Evolutionary conservation across 1,140 invertebrate species (phyloP).

Genomic region (Philopotamus ludificatus): DNA sequence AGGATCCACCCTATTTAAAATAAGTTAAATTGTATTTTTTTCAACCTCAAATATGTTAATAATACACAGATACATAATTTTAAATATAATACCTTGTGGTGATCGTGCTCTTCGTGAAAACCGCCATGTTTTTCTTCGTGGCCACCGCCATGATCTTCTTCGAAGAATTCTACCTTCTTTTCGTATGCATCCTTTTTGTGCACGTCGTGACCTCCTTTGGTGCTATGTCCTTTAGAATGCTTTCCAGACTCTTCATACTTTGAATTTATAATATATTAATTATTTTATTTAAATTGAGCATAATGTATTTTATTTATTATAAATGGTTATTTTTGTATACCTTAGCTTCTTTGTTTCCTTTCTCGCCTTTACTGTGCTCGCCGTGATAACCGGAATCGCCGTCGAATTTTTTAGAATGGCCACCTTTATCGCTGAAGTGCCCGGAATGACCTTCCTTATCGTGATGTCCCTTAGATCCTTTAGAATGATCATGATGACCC

Average conservation of each 20-base stretch:
- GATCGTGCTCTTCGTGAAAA: constrained; percentile 56
- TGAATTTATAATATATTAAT: neutral
- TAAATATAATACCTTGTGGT: neutral
- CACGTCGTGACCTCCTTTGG: constrained; percentile 69
- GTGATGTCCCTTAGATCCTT: constrained; percentile 65
- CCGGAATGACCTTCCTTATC: constrained; percentile 62
- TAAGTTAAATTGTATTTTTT: constrained; percentile 7
- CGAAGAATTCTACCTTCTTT: constrained; percentile 71
- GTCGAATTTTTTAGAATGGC: constrained; percentile 64
- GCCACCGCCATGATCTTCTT: constrained; percentile 65
- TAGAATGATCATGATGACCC: constrained; percentile 59
- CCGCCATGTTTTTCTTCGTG: constrained; percentile 65
- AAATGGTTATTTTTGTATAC: too few species aligned
- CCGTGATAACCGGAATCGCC: constrained; percentile 61
- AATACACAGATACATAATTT: neutral
- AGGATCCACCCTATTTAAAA: constrained; percentile 52
- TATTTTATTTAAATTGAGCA: neutral
- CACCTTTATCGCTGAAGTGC: constrained; percentile 61
- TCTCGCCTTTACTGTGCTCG: constrained; percentile 59
- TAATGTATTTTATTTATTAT: neutral
- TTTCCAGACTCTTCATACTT: constrained; percentile 64
- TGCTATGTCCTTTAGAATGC: constrained; percentile 69
- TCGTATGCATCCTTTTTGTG: constrained; percentile 74
- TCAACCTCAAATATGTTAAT: neutral
- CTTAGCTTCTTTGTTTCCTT: constrained; percentile 53